Evolutionary conservation across 2,113 vertebrate species (phyloP).

Genomic region (Actinemys pallida): DNA sequence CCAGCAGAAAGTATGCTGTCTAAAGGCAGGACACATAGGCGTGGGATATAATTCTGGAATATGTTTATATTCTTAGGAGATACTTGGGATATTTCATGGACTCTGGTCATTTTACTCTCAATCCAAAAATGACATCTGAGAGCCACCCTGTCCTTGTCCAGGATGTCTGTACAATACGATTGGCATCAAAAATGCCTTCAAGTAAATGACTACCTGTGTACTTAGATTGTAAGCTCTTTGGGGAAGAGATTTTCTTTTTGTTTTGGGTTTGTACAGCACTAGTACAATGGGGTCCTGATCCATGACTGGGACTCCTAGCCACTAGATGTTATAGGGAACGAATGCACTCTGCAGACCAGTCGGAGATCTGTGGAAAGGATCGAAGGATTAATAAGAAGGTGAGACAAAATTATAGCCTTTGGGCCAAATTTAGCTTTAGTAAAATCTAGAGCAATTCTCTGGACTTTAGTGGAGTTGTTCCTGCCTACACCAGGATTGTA

Average conservation of each 20-base stretch:
- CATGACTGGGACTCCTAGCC: neutral
- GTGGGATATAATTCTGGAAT: constrained; percentile 26
- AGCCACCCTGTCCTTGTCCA: constrained; percentile 50
- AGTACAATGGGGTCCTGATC: neutral
- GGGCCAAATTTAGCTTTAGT: constrained; percentile 1
- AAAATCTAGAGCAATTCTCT: neutral
- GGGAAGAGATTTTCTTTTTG: neutral
- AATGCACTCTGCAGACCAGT: constrained; percentile 46
- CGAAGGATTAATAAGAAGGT: constrained; percentile 36
- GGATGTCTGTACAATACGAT: constrained; percentile 23
- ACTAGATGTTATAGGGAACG: constrained; percentile 57
- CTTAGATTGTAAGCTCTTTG: neutral
- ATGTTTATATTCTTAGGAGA: constrained; percentile 9
- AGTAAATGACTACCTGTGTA: constrained; percentile 55
- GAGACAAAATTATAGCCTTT: constrained; percentile 37
- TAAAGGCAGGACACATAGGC: constrained; percentile 11
- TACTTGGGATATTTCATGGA: constrained; percentile 54
- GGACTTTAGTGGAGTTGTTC: neutral
- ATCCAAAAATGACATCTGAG: constrained; percentile 62
- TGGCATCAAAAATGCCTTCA: constrained; percentile 38
- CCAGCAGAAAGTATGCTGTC: constrained; percentile 10
- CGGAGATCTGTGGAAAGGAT: constrained; percentile 47
- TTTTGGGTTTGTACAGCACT: neutral
- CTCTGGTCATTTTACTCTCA: constrained; percentile 23
- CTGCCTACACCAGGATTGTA: neutral